These are phyloP conservation scores for Microctenopoma steveboyesi DNA, from an alignment of 2,797 vertebrate genomes.

Conservation along the genomic window DNA sequence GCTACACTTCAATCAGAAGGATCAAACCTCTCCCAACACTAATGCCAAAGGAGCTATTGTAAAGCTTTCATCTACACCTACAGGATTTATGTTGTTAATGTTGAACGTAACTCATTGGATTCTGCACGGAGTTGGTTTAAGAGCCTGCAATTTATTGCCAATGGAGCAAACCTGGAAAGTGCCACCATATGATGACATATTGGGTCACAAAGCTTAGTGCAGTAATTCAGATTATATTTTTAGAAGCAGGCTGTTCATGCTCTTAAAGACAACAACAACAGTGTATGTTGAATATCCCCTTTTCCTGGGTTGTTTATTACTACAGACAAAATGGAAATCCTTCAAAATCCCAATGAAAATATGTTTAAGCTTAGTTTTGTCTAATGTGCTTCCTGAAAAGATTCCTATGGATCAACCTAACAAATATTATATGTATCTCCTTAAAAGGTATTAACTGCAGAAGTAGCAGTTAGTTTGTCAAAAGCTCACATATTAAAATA, in stretches of 20 bases:
- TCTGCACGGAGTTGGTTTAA: conserved; percentile 9
- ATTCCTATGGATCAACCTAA: conserved; percentile 15
- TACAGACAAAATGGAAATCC: conserved; percentile 50
- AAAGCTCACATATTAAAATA: conserved; percentile 9
- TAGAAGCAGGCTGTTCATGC: conserved; percentile 10
- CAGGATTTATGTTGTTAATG: conserved; percentile 16
- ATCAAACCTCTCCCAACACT: conserved; percentile 44
- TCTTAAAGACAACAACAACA: conserved; percentile 1
- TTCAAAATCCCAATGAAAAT: conserved; percentile 55
- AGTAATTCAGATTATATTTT: conserved; percentile 20
- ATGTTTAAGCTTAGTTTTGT: conserved; percentile 31
- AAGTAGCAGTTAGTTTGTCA: not conserved
- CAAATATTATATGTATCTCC: conserved; percentile 24
- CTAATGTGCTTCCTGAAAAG: conserved; percentile 28
- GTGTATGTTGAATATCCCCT: conserved; percentile 17
- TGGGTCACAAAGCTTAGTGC: conserved; percentile 12
- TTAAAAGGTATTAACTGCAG: conserved; percentile 1
- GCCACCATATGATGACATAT: not conserved
- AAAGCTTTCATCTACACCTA: conserved; percentile 27
- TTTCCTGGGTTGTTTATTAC: conserved; percentile 42
- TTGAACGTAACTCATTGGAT: conserved; percentile 7
- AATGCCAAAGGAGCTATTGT: conserved; percentile 6
- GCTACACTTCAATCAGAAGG: conserved; percentile 38
- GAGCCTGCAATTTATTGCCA: not conserved
- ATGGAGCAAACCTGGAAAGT: conserved; percentile 11